Base-by-base conservation (phyloP, 2,797 vertebrate species). In the Potorous gilbertii region DNA sequence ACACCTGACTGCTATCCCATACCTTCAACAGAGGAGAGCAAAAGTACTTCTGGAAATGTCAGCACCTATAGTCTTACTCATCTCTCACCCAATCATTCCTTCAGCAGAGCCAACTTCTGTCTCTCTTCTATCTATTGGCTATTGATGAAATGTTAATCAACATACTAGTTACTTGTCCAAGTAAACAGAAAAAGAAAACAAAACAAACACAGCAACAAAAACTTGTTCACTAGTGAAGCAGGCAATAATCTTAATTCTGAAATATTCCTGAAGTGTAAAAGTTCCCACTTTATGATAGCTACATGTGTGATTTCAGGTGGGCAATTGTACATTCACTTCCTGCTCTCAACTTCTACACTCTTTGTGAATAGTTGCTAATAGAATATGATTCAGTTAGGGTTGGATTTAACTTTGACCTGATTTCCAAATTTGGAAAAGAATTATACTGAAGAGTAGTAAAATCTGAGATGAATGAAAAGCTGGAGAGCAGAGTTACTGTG, bases 371-470 rank as follows among this genome's bases (percentile, higher is more conserved):
- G 8, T 46, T 81, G 18, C 96, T 96, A 93, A 93, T 62, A 93
- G 54, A 74, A 59, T 46, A 97, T 93, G 40, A 81, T 95, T 97
- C 92, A 31, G 62, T 95, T 94, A 92, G 90, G 6, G 94, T 95
- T 96, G 95, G 81, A 52, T 96, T 96, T 90, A 98, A 98, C 50
- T 98, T 98, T 40, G 66, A 46, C 8, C 18, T 81, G 66, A 81
- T 81, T 46, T 8, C n/a, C 18, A 4, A 81, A 81, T 81, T 46
- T 81, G 66, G n/a, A 81, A 81, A 8, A 81, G 18, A 40, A 46
- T 40, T 81, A 40, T 81, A 18, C n/a, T 18, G 24, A 74, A 74
- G n/a, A 9, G 2, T 81, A 81, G 66, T 40, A 46, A 8, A 81
- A 66, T 66, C 62, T 66, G 34, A 66, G 34, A 66, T n/a, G 34